phyloP scores from a whole-genome alignment of 2,888 invertebrate genomes.

The Nephrotoma flavescens region DNA sequence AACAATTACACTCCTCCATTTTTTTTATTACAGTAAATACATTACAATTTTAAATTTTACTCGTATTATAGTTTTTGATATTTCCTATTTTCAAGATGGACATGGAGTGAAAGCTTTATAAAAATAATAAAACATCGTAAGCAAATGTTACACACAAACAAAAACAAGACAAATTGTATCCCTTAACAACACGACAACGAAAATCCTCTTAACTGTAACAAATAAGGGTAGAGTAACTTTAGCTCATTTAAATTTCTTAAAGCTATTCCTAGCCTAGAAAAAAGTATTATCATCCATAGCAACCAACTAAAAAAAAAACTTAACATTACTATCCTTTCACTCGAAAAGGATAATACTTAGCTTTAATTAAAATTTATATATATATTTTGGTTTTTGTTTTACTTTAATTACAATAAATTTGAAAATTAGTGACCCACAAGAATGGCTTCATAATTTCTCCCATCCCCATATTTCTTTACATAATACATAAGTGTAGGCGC shows the following conservation, averaged over 20 bases:
- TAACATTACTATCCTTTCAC: neutral
- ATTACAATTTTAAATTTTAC: no score
- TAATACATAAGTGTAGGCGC: neutral
- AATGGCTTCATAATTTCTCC: neutral
- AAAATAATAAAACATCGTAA: no score
- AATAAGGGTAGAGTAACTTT: neutral
- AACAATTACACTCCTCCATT: no score
- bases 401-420: neutral
- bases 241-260: neutral
- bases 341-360: neutral
- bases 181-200: neutral
- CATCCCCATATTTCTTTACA: neutral
- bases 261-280: neutral
- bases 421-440: neutral
- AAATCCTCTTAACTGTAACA: neutral
- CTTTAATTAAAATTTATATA: neutral
- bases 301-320: neutral
- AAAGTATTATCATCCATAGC: neutral
- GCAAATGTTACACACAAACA: no score
- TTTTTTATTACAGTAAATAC: no score
- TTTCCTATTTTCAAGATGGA: no score
- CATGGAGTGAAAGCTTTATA: no score
- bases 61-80: no score
- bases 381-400: neutral
- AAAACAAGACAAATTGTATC: no score